Conservation (phyloP, 2,888 invertebrate genomes). For the Tenthredo mesomela region DNA sequence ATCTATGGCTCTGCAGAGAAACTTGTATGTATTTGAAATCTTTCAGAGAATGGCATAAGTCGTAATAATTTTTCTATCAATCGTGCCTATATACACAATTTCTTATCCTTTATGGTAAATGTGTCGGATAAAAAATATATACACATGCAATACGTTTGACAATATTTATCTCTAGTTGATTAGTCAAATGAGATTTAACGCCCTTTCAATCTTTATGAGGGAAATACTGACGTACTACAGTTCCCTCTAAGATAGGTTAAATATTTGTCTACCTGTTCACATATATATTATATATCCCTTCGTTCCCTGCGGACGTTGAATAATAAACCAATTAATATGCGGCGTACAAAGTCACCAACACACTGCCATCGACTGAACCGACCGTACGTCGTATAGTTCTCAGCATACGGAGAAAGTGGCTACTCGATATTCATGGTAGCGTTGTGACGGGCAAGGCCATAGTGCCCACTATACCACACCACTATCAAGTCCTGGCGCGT, state of each 20-base stretch:
- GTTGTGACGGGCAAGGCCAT: conserved; percentile 46
- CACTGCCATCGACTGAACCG: not conserved
- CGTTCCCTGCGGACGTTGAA: conserved; percentile 33
- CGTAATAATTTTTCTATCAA: no score
- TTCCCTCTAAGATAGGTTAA: conserved; percentile 14
- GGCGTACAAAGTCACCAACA: conserved; percentile 38
- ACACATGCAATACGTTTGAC: not conserved
- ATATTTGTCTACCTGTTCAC: conserved; percentile 46
- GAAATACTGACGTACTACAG: not conserved
- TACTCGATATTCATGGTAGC: conserved; percentile 52
- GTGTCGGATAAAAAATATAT: not conserved
- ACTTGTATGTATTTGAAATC: not conserved
- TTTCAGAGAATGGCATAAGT: not conserved
- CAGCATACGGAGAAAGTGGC: conserved; percentile 44
- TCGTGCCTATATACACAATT: not conserved
- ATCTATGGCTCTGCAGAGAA: not conserved
- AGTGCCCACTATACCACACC: not conserved
- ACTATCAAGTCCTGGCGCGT: not conserved
- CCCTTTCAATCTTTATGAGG: not conserved
- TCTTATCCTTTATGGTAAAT: not conserved
- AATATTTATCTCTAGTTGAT: not conserved
- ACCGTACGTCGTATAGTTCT: not conserved
- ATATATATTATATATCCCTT: conserved; percentile 35
- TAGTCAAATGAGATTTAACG: conserved; percentile 3
- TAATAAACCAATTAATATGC: conserved; percentile 54